Percentiles rank a stretch among this genome's conserved stretches.
Conservation (phyloP, 2,113 vertebrate species). For the Poecile atricapillus region DNA sequence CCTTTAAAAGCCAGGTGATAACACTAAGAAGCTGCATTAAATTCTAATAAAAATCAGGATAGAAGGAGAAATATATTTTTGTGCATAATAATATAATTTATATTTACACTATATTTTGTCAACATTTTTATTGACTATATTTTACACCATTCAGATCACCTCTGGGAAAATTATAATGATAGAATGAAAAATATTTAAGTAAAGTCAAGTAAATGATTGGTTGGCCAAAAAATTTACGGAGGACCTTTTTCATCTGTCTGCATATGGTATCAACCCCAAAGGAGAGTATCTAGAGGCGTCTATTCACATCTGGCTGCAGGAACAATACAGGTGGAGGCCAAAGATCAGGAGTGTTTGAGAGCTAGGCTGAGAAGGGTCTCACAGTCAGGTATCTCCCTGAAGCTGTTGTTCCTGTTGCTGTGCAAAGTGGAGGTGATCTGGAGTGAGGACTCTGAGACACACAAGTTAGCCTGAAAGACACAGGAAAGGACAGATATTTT, state of each 20-base stretch:
- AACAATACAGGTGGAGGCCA: background rate
- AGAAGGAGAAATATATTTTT: background rate
- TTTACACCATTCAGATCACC: background rate
- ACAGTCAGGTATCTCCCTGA: background rate
- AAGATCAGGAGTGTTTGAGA: background rate
- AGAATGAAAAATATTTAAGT: background rate
- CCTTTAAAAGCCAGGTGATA: background rate
- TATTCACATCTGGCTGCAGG: background rate
- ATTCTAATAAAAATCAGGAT: background rate
- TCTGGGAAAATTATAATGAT: background rate
- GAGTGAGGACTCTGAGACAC: background rate
- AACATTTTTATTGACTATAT: no score
- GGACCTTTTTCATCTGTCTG: background rate
- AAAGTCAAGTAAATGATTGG: background rate
- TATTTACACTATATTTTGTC: no score
- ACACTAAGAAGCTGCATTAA: background rate
- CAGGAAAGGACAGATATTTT: background rate
- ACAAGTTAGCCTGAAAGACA: background rate
- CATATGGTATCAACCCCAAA: background rate
- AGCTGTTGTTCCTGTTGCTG: background rate
- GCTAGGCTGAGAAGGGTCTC: rapidly evolving
- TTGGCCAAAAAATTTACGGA: background rate
- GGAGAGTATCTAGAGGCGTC: background rate
- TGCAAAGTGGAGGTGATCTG: background rate
- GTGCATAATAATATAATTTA: background rate